Evolutionary conservation across 2,113 vertebrate genomes (phyloP).

Genomic region (Psammodynastes pulverulentus): DNA sequence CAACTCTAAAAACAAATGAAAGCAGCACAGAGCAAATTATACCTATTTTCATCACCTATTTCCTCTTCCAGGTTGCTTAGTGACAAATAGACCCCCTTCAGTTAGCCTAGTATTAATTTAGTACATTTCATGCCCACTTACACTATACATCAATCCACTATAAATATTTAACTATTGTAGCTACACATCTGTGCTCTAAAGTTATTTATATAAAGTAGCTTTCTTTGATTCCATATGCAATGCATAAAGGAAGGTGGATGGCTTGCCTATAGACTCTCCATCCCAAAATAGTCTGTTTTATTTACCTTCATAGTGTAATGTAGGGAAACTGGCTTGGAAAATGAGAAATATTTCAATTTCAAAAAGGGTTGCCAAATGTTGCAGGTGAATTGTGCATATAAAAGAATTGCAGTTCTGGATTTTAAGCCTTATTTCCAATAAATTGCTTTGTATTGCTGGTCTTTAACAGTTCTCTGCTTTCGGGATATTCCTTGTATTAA

Average conservation of each 20-base stretch:
- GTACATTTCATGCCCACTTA: conserved; percentile 24
- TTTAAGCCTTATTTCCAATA: not conserved
- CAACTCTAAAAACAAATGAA: conserved; percentile 15
- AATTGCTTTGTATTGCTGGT: not conserved
- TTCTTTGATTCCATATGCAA: not conserved
- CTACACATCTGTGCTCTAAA: conserved; percentile 31
- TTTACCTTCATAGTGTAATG: not conserved
- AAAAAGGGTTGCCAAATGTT: not conserved
- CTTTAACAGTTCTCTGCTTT: not conserved
- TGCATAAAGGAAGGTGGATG: not conserved
- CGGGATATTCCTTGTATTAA: not conserved
- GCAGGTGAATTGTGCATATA: not conserved
- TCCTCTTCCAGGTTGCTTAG: conserved; percentile 19
- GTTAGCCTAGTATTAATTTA: not conserved
- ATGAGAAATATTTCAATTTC: not conserved
- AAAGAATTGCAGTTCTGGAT: not conserved
- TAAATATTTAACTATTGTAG: conserved; percentile 46
- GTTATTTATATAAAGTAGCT: not conserved
- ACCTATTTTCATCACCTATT: conserved; percentile 17
- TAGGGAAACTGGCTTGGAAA: not conserved
- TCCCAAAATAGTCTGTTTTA: not conserved
- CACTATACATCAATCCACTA: conserved; percentile 33
- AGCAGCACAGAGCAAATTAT: conserved; percentile 5
- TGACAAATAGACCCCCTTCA: conserved; percentile 39
- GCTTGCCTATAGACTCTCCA: not conserved